Percentiles rank a stretch among this genome's conserved stretches.
phyloP scores from a whole-genome alignment of 2,888 invertebrate genomes.

The Reticulitermes lucifugus region DNA sequence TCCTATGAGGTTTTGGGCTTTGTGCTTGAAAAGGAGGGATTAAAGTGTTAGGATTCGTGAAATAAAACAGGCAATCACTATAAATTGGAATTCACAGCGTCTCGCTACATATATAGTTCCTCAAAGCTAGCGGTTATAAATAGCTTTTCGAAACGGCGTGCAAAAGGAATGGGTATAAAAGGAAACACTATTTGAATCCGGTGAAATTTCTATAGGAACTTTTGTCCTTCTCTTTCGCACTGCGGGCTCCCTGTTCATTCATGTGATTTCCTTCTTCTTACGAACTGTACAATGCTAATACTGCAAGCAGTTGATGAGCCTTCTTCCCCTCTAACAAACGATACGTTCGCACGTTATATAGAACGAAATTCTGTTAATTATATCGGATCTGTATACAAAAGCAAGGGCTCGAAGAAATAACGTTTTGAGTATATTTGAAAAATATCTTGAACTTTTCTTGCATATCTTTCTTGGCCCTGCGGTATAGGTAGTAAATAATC shows the following conservation, averaged over 20 bases:
- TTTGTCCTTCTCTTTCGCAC: not conserved
- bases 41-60: not conserved
- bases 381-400: too few relatives aligned
- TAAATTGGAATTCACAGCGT: slow-evolving; percentile 15
- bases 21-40: not conserved
- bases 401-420: too few relatives aligned
- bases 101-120: not conserved
- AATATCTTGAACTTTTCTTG: too few relatives aligned
- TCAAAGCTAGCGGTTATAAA: slow-evolving; percentile 15
- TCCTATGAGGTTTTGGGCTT: not conserved
- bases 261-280: not conserved
- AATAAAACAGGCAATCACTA: slow-evolving; percentile 25
- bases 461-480: too few relatives aligned
- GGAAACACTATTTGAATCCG: slow-evolving; percentile 13
- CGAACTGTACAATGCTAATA: not conserved
- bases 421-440: too few relatives aligned
- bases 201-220: not conserved
- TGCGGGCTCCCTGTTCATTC: not conserved
- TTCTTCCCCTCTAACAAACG: not conserved
- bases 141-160: slow-evolving; percentile 7
- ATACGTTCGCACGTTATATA: not conserved
- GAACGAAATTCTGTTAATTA: slow-evolving; percentile 4
- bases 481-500: too few relatives aligned
- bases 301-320: not conserved
- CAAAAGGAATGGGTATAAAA: slow-evolving; percentile 7